Conservation (phyloP, 2,797 vertebrate species). For the Adrianichthys oophorus region DNA sequence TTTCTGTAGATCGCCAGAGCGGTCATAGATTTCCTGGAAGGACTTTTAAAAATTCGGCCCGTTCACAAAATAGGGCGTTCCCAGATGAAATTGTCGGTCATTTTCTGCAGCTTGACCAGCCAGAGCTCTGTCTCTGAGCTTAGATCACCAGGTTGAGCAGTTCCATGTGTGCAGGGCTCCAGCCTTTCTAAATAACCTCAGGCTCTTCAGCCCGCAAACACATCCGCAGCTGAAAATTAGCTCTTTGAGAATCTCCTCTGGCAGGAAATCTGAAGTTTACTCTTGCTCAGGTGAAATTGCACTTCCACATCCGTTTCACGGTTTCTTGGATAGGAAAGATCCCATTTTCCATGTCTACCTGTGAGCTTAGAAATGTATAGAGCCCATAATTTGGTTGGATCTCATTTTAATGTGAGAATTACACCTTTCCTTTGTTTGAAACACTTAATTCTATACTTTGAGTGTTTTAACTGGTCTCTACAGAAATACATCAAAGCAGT, state of each 20-base stretch:
- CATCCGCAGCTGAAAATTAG: constrained; percentile 38
- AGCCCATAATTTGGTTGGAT: no score
- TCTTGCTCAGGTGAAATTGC: constrained; percentile 6
- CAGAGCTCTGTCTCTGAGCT: constrained; percentile 12
- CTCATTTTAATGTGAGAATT: no score
- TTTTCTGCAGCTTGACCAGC: constrained; percentile 39
- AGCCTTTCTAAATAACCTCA: constrained; percentile 50
- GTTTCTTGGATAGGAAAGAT: background rate
- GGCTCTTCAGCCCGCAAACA: constrained; percentile 36
- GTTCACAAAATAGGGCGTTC: constrained; percentile 20
- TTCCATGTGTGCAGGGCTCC: constrained; percentile 60
- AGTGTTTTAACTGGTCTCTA: no score
- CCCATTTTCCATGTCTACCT: no score
- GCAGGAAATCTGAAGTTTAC: background rate
- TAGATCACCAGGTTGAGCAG: constrained; percentile 43
- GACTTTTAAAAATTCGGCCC: constrained; percentile 18
- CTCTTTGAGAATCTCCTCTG: constrained; percentile 21
- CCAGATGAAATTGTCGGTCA: constrained; percentile 37
- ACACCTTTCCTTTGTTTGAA: no score
- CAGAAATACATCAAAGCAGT: no score
- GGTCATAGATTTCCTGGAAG: constrained; percentile 34
- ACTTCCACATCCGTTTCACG: background rate
- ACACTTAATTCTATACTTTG: no score
- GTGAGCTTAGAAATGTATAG: no score
- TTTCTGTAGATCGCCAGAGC: constrained; percentile 8